phyloP scores from a whole-genome alignment of 1,140 invertebrate genomes.

The Drosophila lowei region DNA sequence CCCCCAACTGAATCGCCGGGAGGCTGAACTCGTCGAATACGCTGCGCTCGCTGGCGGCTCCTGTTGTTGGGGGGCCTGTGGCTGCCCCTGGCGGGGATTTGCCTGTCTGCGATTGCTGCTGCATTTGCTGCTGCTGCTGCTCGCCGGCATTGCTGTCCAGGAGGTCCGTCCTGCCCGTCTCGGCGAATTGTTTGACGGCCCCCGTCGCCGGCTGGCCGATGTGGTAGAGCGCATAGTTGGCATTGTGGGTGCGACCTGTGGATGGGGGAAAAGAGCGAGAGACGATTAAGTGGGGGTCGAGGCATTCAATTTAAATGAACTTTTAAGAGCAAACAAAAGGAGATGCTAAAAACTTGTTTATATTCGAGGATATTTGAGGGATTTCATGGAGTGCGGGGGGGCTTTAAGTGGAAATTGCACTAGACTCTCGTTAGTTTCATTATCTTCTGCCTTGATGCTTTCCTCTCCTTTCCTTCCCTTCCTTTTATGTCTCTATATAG shows the following conservation, averaged over 20 bases:
- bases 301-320: slow-evolving; percentile 71
- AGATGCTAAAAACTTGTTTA: slow-evolving; percentile 64
- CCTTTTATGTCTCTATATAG: too few relatives aligned
- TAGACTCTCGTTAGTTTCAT: too few relatives aligned
- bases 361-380: slow-evolving; percentile 47
- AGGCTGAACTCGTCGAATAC: slow-evolving; percentile 92
- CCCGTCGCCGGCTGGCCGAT: slow-evolving; percentile 89
- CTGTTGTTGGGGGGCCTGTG: background rate
- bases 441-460: background rate
- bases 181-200: slow-evolving; percentile 92
- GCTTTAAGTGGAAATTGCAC: too few relatives aligned
- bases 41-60: slow-evolving; percentile 77
- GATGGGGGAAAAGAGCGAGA: slow-evolving; percentile 62
- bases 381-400: too few relatives aligned
- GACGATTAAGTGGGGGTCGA: slow-evolving; percentile 21
- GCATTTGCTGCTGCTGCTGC: slow-evolving; percentile 74
- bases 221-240: slow-evolving; percentile 90
- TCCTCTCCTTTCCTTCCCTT: background rate
- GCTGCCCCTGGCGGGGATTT: slow-evolving; percentile 30
- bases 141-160: slow-evolving; percentile 86
- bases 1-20: slow-evolving; percentile 89
- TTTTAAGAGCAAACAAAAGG: slow-evolving; percentile 46
- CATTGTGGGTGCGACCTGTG: slow-evolving; percentile 92
- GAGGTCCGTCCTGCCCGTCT: slow-evolving; percentile 89
- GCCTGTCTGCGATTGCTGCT: slow-evolving; percentile 35